These are phyloP conservation scores for Reticulitermes lucifugus DNA, from an alignment of 2,888 invertebrate genomes.

Conservation along the genomic window DNA sequence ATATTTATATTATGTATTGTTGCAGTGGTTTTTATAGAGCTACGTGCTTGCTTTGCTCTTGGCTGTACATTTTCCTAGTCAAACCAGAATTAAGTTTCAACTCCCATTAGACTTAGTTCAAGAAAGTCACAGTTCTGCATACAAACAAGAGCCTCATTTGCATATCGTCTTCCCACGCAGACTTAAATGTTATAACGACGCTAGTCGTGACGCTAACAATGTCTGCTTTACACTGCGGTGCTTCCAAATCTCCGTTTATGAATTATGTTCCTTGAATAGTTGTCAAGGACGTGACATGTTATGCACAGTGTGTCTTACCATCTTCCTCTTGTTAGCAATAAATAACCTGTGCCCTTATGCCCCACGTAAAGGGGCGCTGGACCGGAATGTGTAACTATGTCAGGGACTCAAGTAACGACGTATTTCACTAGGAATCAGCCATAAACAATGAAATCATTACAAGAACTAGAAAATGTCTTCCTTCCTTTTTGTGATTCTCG, in stretches of 20 bases:
- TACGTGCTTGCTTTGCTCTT: slow-evolving; percentile 34
- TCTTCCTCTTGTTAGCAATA: no score
- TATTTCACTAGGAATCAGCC: no score
- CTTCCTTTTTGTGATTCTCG: no score
- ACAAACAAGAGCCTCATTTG: slow-evolving; percentile 41
- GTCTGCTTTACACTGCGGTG: neutral
- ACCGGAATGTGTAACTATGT: no score
- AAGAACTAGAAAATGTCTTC: no score
- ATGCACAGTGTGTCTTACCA: no score
- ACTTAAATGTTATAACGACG: neutral
- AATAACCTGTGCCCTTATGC: no score
- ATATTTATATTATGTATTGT: slow-evolving; percentile 31
- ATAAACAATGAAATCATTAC: no score
- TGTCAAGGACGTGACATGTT: neutral
- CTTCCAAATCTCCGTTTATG: neutral
- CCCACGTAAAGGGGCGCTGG: no score
- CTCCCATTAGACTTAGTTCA: slow-evolving; percentile 45
- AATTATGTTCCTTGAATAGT: slow-evolving; percentile 1
- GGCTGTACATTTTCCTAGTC: slow-evolving; percentile 40
- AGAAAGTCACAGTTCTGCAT: slow-evolving; percentile 43
- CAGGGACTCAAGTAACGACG: no score
- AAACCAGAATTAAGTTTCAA: slow-evolving; percentile 44
- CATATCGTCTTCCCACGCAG: slow-evolving; percentile 23
- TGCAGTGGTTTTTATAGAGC: slow-evolving; percentile 38
- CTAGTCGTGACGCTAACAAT: slow-evolving; percentile 4